Evolutionary conservation across 2,113 vertebrate genomes (phyloP), one percentile per base, ranked within the genome.

Genomic region (Neolamprologus sp.): DNA sequence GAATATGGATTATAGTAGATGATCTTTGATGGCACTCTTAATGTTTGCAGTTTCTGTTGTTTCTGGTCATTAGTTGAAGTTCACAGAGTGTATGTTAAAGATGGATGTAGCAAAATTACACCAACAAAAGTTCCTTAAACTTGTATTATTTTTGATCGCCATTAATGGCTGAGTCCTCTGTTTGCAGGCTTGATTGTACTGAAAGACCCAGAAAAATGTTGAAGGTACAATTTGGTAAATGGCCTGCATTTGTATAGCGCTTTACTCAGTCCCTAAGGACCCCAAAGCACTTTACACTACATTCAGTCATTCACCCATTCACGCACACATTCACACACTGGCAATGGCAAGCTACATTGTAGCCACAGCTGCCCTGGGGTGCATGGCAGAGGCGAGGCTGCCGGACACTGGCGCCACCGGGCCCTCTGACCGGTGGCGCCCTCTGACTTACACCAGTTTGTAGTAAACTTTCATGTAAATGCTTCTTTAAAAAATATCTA

Each of bases 351-450:
- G 42, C 42, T 45, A 45, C 42, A 0, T 45, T 45, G 42, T 45
- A 45, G 42, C 13, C 6, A 45, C 13, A 16, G 42, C 42, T 45
- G 3, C 13, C 0, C 6, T 45, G 42, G 42, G 42, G 42, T 0
- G 13, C 42, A 45, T 45, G 42, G 0, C 42, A 45, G 42, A 45
- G 42, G 13, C 0, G 6, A 45, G 42, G 42, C 42, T 45, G 42
- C 42, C 2, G 1, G 13, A 45, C 42, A 45, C 42, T 7, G 42
- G 42, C 1, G 42, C 42, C 13, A 45, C 42, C 6, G 13, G 42
- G 42, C 13, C 42, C 13, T 45, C 42, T 45, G 42, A 45, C 42
- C 13, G 33, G 33, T 33, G 33, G 33, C 33, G 33, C 7, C 33
- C 33, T 33, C 33, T 33, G 33, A 10, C 9, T 8, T 33, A 33